Percentiles rank a stretch among this genome's conserved stretches.
phyloP scores from a whole-genome alignment of 64 coral and sea anemone species.

The Dendronephthya gigantea region DNA sequence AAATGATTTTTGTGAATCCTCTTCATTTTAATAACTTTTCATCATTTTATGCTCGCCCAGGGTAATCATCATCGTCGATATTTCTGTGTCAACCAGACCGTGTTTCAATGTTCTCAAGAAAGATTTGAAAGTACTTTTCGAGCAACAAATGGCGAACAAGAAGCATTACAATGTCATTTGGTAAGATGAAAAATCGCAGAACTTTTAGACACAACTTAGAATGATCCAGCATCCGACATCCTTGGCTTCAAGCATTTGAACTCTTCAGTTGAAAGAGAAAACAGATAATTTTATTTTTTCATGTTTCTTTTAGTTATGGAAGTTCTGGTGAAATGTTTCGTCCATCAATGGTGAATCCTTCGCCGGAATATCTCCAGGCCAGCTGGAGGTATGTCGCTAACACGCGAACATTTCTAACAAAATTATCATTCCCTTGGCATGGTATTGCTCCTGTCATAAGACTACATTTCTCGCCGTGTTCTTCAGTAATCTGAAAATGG shows the following conservation, averaged over 20 bases:
- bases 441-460: not conserved
- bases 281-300: not conserved
- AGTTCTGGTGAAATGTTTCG: conserved; percentile 82
- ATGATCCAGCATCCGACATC: not conserved
- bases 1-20: no score
- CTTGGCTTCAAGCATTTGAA: no score
- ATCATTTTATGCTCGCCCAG: conserved; percentile 17
- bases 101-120: conserved; percentile 47
- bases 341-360: conserved; percentile 79
- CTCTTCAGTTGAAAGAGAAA: no score
- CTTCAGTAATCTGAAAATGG: not conserved
- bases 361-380: conserved; percentile 83
- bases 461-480: not conserved
- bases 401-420: no score
- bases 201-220: not conserved
- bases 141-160: conserved; percentile 99
- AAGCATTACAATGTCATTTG: conserved; percentile 92
- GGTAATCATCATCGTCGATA: conserved; percentile 78
- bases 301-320: conserved; percentile 58
- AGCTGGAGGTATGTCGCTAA: conserved; percentile 82
- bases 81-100: conserved; percentile 83
- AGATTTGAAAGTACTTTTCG: conserved; percentile 58
- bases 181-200: conserved; percentile 21
- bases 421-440: not conserved
- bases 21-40: no score